Conservation (phyloP, 2,797 vertebrate genomes). For the Meda fulgida region DNA sequence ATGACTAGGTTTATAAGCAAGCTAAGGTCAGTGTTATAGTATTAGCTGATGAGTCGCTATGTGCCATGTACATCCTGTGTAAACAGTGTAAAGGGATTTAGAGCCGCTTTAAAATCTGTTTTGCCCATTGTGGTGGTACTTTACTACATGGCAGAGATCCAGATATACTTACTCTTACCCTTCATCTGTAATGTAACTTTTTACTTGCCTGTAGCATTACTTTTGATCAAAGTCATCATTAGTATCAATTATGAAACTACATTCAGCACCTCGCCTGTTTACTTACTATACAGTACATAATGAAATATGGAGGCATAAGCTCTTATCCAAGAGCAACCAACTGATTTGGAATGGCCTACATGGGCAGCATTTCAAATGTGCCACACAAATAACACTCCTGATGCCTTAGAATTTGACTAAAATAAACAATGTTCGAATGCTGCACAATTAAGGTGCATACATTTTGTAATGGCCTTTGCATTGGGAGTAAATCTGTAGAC, state of each 20-base stretch:
- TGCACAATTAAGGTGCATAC: neutral
- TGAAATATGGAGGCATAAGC: neutral
- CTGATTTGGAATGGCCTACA: neutral
- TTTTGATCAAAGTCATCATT: neutral
- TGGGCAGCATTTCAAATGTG: neutral
- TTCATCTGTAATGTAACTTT: conserved; percentile 58
- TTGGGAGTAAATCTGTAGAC: too few relatives aligned
- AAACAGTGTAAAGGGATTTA: neutral
- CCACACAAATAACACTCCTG: neutral
- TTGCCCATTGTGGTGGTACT: neutral
- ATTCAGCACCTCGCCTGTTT: neutral
- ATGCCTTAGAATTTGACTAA: neutral
- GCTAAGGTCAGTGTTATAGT: neutral
- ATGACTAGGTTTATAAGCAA: neutral
- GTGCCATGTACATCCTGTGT: neutral
- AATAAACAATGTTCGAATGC: neutral
- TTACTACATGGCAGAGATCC: conserved; percentile 10
- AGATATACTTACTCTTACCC: conserved; percentile 45
- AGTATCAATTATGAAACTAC: conserved; percentile 2
- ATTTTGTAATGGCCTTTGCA: neutral
- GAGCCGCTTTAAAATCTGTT: neutral
- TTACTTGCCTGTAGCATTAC: neutral
- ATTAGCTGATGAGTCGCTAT: neutral
- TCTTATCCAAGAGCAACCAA: neutral
- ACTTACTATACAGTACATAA: neutral